Evolutionary conservation across 2,797 vertebrate genomes (phyloP), one percentile per base, ranked within the genome.

Genomic region (Crenichthys baileyi): DNA sequence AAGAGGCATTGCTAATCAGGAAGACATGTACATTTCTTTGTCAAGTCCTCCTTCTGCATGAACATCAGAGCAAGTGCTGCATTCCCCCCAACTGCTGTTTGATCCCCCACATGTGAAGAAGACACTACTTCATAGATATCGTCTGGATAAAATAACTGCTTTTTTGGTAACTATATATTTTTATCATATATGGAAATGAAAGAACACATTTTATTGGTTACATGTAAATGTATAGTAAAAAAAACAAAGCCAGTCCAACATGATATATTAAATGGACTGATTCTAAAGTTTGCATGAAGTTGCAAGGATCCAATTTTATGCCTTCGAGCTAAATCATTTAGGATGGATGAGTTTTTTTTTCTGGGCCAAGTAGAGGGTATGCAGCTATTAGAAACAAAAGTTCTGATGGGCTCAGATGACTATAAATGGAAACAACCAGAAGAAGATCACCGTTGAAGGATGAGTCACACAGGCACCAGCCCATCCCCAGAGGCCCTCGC

Each of bases 401-500:
- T 89, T 92, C 84, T 90, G 75, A 87, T 77, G 83, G 85, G 79
- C 87, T 88, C 80, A 67, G 80, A 82, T 89, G 87, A 90, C 88
- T 94, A 95, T 94, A 93, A 93, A 94, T 94, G 90, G 91, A 94
- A 94, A 88, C 77, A 89, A 87, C 81, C 86, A 82, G 83, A 82
- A 88, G 77, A 77, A 87, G 86, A 87, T 84, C 82, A 87, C 82
- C 87, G 76, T 84, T 26, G 9, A 89, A 84, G 85, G 83, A 93
- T 95, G 94, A 95, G 88, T 95, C 94, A 94, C 80, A 87, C 81
- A 85, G 75, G 79, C 87, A 87, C 78, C 53, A 7, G 71, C 85
- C 88, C 73, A 39, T 89, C 90, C 92, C 89, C 74, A 60, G 91
- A 91, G 90, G 85, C 88, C 89, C 86, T 79, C 26, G 68, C 85